Evolutionary conservation across 2,797 vertebrate species (phyloP), one percentile per base, ranked within the genome.

Genomic region (Sebastes steindachneri): DNA sequence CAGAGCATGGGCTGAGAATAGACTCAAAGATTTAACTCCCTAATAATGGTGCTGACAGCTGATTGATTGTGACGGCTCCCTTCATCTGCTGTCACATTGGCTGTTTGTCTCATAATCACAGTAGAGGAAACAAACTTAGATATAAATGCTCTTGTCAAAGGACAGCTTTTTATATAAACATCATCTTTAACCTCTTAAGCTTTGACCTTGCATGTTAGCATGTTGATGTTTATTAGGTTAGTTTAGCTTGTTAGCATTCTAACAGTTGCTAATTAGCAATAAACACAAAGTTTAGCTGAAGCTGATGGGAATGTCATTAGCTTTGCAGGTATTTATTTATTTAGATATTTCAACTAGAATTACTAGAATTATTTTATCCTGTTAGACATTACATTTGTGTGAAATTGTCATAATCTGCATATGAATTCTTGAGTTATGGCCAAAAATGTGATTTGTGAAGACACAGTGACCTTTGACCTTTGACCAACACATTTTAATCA

Each of bases 31-130:
- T 79, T 85, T 79, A 86, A 86, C 70, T 83, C 67, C 35, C n/a
- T 81, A 90, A 91, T 85, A 88, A 70, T 71, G 53, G 60, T 29
- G 80, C 65, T 90, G 91, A 93, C 88, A 86, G 88, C 73, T 80
- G 89, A 92, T 80, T 82, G 74, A 89, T 59, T 79, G 81, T 29
- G 68, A 23, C 0, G 3, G 33, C 67, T 65, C 51, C 75, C 41
- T 76, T 87, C 68, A 85, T 80, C 72, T 71, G 67, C 55, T 64
- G 65, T 78, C 67, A 75, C 31, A 51, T 0, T 63, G 45, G 31
- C 63, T 82, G 73, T 19, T 58, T 74, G 72, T 86, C 28, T 74
- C 19, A 80, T 73, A 67, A 70, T 77, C 68, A 41, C 78, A 54
- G 33, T 12, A 28, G 53, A 57, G 63, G 69, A 77, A 57, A 75